Percentiles rank a stretch among this genome's conserved stretches.
phyloP scores from a whole-genome alignment of 2,797 vertebrate genomes.

The Eidolon dupreanum region DNA sequence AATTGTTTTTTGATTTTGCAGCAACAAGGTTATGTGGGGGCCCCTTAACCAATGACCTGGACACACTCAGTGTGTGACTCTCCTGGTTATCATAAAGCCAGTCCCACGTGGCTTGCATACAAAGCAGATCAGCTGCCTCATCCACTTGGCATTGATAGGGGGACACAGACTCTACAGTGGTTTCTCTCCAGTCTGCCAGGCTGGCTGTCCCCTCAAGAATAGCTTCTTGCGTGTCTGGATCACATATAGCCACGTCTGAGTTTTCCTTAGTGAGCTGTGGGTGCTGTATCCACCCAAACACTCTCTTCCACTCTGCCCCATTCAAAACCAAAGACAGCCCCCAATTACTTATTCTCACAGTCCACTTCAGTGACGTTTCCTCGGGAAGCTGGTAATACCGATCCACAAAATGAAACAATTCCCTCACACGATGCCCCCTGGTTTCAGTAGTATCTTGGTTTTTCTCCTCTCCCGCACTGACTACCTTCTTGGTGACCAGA shows the following conservation, averaged over 20 bases:
- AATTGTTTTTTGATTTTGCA: background rate
- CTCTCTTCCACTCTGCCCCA: background rate
- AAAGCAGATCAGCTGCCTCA: background rate
- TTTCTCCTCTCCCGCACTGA: background rate
- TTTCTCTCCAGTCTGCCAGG: background rate
- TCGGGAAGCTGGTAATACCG: background rate
- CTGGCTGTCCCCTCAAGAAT: background rate
- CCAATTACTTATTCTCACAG: rapidly evolving
- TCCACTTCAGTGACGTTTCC: background rate
- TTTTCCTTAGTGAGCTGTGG: background rate
- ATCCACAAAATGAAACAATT: background rate
- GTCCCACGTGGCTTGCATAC: background rate
- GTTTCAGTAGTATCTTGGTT: background rate
- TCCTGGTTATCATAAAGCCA: background rate
- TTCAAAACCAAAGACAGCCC: background rate
- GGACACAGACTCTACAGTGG: too few relatives aligned
- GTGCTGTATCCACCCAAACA: background rate
- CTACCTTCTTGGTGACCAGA: background rate
- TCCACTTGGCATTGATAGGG: background rate
- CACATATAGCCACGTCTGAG: background rate
- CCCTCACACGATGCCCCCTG: background rate
- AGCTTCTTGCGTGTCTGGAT: background rate
- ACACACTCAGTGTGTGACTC: too few relatives aligned
- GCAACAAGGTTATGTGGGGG: background rate
- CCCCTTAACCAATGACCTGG: background rate